A percentile compares a stretch with the other conserved stretches of the same genome.
These are phyloP conservation scores for Myiozetetes cayanensis DNA, from an alignment of 2,113 vertebrate genomes.

Conservation along the genomic window DNA sequence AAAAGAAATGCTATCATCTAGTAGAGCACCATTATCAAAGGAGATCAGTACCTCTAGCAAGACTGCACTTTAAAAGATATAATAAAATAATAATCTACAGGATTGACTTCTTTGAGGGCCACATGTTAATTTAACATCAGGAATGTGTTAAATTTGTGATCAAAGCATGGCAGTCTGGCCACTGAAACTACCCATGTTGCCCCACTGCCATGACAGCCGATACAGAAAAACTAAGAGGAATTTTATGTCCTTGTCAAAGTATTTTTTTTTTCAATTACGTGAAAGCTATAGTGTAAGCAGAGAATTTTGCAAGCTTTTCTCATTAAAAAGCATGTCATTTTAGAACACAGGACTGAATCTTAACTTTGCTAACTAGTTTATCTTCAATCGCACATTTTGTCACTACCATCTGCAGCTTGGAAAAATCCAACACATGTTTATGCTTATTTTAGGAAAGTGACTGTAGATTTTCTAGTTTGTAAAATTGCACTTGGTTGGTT, in stretches of 20 bases:
- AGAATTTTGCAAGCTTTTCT: background rate
- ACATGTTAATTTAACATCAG: background rate
- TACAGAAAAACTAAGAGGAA: background rate
- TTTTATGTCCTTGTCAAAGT: background rate
- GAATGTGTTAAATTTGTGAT: background rate
- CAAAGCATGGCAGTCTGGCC: background rate
- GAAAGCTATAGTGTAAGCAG: background rate
- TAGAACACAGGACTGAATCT: background rate
- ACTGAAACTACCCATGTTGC: background rate
- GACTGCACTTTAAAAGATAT: background rate
- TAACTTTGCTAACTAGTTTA: background rate
- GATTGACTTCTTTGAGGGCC: background rate
- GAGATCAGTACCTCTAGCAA: background rate
- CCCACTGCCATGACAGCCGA: background rate
- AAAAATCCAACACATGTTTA: background rate
- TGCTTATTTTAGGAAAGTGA: background rate
- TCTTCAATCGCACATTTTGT: constrained; percentile 15
- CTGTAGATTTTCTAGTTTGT: background rate
- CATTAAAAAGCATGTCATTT: background rate
- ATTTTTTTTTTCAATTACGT: background rate
- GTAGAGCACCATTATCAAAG: background rate
- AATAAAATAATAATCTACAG: background rate
- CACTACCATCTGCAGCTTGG: background rate
- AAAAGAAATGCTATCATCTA: background rate
- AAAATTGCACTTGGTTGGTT: background rate